Base-by-base conservation (phyloP, 1,140 invertebrate genomes). In the Drosophila ananassae region DNA sequence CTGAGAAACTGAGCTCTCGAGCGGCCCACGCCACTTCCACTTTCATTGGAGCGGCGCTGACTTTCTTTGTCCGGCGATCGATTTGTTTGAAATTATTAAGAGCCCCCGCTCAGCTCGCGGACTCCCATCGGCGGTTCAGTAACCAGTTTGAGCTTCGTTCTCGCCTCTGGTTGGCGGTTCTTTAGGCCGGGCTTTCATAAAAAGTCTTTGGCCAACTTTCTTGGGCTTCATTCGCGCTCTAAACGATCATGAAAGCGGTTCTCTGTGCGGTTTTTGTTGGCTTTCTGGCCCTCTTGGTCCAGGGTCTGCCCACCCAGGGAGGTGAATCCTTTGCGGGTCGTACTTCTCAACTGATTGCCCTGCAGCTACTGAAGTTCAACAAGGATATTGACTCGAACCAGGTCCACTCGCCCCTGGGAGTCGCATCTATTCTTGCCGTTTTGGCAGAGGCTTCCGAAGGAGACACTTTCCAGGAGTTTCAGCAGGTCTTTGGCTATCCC, bases 381-480 rank as follows among this genome's bases (percentile, higher is more conserved):
- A 91, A 87, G 56, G 93, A 94, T 46, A 94, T 94, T 72, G 91
- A 93, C 22, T 93, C 92, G 37, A 94, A 95, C 54, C 92, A 94
- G 62, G 94, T 94, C n/a, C 94, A 94, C 59, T 95, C 94, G 2
- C 94, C 94, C 0, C 81, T 95, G 25, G 94, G 94, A 0, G 94
- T 94, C 55, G 93, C 93, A 6, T 92, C 93, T 3, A 94, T 95
- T 51, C 78, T 95, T 24, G 94, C 93, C 0, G 93, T 95, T 13
- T 75, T 95, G 13, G 93, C 94, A 0, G 94, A 95, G 91, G 94
- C 94, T 17, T 93, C 94, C 0, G 85, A 89, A 13, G 94, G 94
- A 1, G 93, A 93, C 56, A 95, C 94, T 1, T 93, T 92, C 57
- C 85, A 93, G 39, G 94, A 95, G 77, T 91, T 95, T 4, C 84